Evolutionary conservation across 2,797 vertebrate species (phyloP).

Genomic region (Acridotheres tristis): DNA sequence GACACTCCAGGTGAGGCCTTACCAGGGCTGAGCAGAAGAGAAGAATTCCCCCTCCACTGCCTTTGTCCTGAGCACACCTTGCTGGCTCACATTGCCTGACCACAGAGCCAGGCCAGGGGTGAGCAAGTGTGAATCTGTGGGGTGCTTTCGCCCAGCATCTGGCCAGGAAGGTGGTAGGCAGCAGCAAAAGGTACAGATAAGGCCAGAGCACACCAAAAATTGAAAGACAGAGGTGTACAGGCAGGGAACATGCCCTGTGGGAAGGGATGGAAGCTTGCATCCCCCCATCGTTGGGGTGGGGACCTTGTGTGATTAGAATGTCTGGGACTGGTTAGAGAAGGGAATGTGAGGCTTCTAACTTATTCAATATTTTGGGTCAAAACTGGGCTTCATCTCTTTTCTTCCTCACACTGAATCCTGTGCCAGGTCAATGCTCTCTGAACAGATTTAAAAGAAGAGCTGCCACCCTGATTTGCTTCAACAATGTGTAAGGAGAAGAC

Average conservation of each 20-base stretch:
- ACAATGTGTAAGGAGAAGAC: too few relatives aligned
- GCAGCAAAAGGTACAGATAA: not conserved
- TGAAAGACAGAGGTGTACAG: not conserved
- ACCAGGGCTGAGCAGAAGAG: not conserved
- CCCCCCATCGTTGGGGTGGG: rapidly evolving
- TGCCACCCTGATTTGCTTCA: too few relatives aligned
- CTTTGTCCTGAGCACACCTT: not conserved
- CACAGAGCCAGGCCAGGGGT: not conserved
- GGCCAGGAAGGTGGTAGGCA: not conserved
- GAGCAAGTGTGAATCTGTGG: rapidly evolving
- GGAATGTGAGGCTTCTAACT: rapidly evolving
- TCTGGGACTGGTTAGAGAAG: too few relatives aligned
- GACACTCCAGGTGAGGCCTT: not conserved
- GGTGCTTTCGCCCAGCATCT: not conserved
- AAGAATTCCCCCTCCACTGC: not conserved
- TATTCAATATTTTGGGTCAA: rapidly evolving
- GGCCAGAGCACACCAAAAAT: not conserved
- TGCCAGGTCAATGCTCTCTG: too few relatives aligned
- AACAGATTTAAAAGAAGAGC: too few relatives aligned
- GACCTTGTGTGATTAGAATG: too few relatives aligned
- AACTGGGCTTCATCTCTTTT: not conserved
- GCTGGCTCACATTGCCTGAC: not conserved
- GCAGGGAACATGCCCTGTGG: not conserved
- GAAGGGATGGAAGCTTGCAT: not conserved
- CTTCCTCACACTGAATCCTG: too few relatives aligned